Base-by-base conservation (phyloP, 2,797 vertebrate genomes). In the Sorex maritimensis region DNA sequence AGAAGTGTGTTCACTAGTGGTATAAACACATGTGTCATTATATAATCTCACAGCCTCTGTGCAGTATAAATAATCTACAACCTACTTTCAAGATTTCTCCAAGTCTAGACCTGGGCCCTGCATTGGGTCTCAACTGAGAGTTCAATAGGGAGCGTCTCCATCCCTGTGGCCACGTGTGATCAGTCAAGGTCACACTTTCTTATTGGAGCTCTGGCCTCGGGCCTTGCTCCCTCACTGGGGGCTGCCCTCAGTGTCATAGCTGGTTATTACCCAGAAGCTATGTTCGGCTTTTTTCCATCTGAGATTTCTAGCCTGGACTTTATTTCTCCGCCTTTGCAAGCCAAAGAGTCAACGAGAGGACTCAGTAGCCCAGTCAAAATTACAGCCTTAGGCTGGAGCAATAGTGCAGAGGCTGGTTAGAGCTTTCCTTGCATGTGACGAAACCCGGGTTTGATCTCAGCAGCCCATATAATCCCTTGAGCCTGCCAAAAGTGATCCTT, bases 111-210 rank as follows among this genome's bases (percentile, higher is more conserved):
- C 55, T 24, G 46, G n/a, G 28, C 9, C 17, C 30, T 19, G 15
- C 2, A 1, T 15, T 3, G 1, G 23, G 2, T 4, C 19, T 68
- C 52, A 52, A 11, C 12, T 58, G 61, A 84, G 44, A 73, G 24
- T 30, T 28, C 63, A 23, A 1, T 2, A 1, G 1, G 26, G 65
- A 4, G 6, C 5, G 7, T 21, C 19, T 4, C 4, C 58, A 52
- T 52, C 49, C 21, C 23, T 61, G 58, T 19, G 58, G 21, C 19
- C 21, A 21, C 21, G 14, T 61, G 17, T 21, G 2, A 61, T 61
- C 19, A 21, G 15, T 61, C 19, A 19, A 17, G 21, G 21, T 23
- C 58, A 61, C 17, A 11, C 65, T 2, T 10, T 26, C 10, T 26
- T 28, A n/a, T 67, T 28, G 26, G 67, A 44, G 15, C 0, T 9